A percentile compares a stretch with the other conserved stretches of the same genome.
Evolutionary conservation across 2,888 invertebrate species (phyloP).

Genomic region (Morpho helenor): DNA sequence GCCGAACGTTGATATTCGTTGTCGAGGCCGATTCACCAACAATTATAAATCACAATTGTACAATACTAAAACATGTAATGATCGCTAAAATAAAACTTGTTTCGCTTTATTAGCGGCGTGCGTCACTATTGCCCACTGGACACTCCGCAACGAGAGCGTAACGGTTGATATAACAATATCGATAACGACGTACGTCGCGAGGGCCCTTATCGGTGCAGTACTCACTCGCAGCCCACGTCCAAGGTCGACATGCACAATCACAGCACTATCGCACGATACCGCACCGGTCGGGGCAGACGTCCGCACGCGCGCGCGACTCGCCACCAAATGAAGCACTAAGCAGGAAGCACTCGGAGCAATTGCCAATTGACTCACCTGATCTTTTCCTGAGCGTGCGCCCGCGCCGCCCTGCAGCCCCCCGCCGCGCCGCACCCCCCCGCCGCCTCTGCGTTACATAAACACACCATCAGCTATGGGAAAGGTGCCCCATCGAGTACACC

Average conservation of each 20-base stretch:
- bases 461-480: constrained; percentile 34
- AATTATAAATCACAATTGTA: too few relatives aligned
- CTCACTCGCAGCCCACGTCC: constrained; percentile 17
- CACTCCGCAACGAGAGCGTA: too few relatives aligned
- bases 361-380: constrained; percentile 47
- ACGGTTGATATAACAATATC: too few relatives aligned
- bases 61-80: too few relatives aligned
- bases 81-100: too few relatives aligned
- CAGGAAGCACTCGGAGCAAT: constrained; percentile 12
- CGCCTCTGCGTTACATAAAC: constrained; percentile 65
- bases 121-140: too few relatives aligned
- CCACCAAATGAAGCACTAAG: constrained; percentile 48
- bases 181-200: neutral
- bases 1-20: too few relatives aligned
- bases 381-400: constrained; percentile 67
- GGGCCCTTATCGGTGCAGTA: constrained; percentile 14
- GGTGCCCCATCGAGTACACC: too few relatives aligned
- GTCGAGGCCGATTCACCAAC: too few relatives aligned
- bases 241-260: constrained; percentile 22
- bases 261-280: constrained; percentile 25
- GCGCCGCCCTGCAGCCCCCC: constrained; percentile 61
- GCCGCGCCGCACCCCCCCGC: constrained; percentile 63
- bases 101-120: too few relatives aligned
- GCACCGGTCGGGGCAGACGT: constrained; percentile 36
- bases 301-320: constrained; percentile 40